phyloP scores from a whole-genome alignment of 2,888 invertebrate species.

The Nomada flava region DNA sequence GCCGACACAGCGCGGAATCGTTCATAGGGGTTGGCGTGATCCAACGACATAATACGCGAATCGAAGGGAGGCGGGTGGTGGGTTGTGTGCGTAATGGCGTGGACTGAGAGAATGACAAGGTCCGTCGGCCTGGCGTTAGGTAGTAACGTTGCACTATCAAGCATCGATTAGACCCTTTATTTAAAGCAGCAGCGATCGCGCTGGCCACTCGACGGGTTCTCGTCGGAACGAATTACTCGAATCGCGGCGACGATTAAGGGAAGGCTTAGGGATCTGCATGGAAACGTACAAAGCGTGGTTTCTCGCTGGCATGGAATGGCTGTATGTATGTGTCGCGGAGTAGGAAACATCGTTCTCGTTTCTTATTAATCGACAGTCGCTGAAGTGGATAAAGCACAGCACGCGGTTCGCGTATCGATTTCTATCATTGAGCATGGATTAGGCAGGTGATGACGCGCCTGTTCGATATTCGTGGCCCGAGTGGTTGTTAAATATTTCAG shows the following conservation, averaged over 20 bases:
- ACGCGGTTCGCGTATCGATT: slow-evolving; percentile 33
- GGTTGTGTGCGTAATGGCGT: slow-evolving; percentile 74
- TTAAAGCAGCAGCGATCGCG: slow-evolving; percentile 78
- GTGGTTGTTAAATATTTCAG: slow-evolving; percentile 71
- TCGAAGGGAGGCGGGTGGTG: slow-evolving; percentile 74
- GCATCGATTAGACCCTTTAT: slow-evolving; percentile 80
- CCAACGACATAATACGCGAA: slow-evolving; percentile 77
- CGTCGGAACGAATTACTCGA: slow-evolving; percentile 77
- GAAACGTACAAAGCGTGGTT: background rate
- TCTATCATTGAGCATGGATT: slow-evolving; percentile 37
- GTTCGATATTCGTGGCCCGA: slow-evolving; percentile 48
- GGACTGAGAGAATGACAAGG: slow-evolving; percentile 78
- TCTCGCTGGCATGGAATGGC: slow-evolving; percentile 19
- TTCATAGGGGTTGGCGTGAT: slow-evolving; percentile 76
- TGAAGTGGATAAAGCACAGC: background rate
- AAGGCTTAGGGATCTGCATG: too few relatives aligned
- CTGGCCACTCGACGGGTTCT: slow-evolving; percentile 65
- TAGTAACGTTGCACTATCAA: slow-evolving; percentile 80
- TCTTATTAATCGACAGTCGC: slow-evolving; percentile 21
- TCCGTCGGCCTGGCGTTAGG: slow-evolving; percentile 73
- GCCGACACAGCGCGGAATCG: slow-evolving; percentile 37
- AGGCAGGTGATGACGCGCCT: slow-evolving; percentile 22
- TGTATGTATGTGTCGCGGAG: background rate
- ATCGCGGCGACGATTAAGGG: slow-evolving; percentile 75
- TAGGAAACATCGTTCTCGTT: slow-evolving; percentile 35